phyloP scores from a whole-genome alignment of 1,140 invertebrate species.

The Aphis gossypii region DNA sequence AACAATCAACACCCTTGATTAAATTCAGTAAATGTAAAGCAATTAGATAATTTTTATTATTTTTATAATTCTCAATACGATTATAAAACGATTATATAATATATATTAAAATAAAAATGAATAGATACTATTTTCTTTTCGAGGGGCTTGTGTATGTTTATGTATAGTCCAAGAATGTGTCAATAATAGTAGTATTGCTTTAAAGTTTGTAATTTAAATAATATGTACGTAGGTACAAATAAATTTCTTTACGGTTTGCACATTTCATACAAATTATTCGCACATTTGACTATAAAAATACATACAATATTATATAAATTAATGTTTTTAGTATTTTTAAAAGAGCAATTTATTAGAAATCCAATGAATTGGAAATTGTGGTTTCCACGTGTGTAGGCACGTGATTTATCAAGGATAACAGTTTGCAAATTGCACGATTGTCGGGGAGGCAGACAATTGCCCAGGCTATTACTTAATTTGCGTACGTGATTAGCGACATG shows the following conservation, averaged over 20 bases:
- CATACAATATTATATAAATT: neutral
- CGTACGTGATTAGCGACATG: conserved; percentile 48
- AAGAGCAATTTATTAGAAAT: neutral
- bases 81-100: neutral
- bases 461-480: conserved; percentile 1
- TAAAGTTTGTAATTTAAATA: neutral
- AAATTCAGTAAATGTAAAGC: neutral
- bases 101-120: neutral
- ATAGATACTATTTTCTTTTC: neutral
- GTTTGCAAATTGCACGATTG: neutral
- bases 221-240: neutral
- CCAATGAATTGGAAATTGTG: neutral
- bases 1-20: neutral
- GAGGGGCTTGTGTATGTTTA: neutral
- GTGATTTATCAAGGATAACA: conserved; percentile 5
- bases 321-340: neutral
- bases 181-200: neutral
- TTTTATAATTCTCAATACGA: neutral
- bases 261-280: neutral
- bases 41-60: neutral
- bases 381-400: neutral
- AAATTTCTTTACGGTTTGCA: neutral
- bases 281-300: neutral
- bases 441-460: neutral
- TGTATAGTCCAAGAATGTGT: neutral